These are phyloP conservation scores for Hylia prasina DNA, from an alignment of 2,113 vertebrate species.

Conservation along the genomic window DNA sequence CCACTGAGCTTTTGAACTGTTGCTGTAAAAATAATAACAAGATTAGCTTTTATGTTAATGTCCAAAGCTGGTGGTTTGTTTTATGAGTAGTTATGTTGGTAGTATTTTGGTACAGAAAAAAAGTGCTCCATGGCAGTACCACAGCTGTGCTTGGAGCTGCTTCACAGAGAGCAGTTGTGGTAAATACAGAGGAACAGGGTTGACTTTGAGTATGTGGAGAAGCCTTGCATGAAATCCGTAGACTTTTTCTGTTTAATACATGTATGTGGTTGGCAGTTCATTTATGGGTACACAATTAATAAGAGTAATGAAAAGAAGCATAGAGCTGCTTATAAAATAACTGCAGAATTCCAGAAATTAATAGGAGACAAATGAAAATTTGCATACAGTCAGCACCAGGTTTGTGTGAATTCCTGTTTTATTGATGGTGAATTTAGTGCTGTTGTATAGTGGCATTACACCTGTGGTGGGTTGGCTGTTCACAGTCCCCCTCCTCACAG, in stretches of 20 bases:
- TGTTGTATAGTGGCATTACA: accelerated
- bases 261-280: neutral
- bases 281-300: neutral
- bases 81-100: neutral
- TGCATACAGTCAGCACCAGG: neutral
- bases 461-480: neutral
- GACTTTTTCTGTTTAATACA: neutral
- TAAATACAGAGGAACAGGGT: neutral
- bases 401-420: neutral
- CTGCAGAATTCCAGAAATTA: neutral
- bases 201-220: neutral
- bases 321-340: neutral
- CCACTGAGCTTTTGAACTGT: neutral
- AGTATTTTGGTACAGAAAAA: neutral
- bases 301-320: neutral
- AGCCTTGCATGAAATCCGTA: neutral
- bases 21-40: neutral
- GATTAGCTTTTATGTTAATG: neutral
- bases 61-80: neutral
- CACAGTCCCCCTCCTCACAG: neutral
- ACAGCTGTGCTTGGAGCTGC: neutral
- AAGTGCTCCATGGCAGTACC: neutral
- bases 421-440: neutral
- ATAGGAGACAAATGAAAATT: neutral
- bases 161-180: neutral